A percentile compares a stretch with the other conserved stretches of the same genome.
Evolutionary conservation across 2,797 vertebrate genomes (phyloP).

Genomic region (Allobates femoralis): DNA sequence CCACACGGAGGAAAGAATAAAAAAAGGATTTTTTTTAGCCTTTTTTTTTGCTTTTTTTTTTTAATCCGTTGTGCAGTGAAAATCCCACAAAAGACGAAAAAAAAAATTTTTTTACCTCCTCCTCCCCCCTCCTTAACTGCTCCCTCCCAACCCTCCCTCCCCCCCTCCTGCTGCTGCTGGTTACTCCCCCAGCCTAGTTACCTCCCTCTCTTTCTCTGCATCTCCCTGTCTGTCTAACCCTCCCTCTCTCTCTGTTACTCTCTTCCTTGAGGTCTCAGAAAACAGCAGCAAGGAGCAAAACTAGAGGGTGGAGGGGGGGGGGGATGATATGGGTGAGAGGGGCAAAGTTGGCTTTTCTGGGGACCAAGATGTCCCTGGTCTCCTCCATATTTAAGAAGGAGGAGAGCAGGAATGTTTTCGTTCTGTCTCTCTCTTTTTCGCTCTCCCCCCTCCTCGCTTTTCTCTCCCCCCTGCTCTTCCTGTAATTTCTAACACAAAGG

Average conservation of each 20-base stretch:
- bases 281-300: constrained; percentile 25
- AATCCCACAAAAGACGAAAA: constrained; percentile 59
- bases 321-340: not conserved
- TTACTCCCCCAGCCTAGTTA: constrained; percentile 41
- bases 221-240: constrained; percentile 47
- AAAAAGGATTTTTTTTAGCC: constrained; percentile 14
- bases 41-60: constrained; percentile 47
- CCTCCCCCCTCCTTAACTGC: constrained; percentile 19
- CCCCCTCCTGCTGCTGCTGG: constrained; percentile 19
- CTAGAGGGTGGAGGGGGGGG: constrained; percentile 17
- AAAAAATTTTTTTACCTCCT: constrained; percentile 38
- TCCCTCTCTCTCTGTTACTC: constrained; percentile 23
- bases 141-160: constrained; percentile 53
- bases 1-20: constrained; percentile 36
- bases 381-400: constrained; percentile 64
- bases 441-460: constrained; percentile 8
- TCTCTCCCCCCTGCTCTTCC: constrained; percentile 33
- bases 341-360: not conserved
- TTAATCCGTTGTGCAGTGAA: constrained; percentile 62
- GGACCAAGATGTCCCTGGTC: constrained; percentile 37
- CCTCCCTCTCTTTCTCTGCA: constrained; percentile 55
- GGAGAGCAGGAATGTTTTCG: constrained; percentile 34
- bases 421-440: not conserved
- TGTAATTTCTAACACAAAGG: constrained; percentile 22
- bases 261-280: constrained; percentile 15